phyloP scores from a whole-genome alignment of 2,797 vertebrate species.

The Sorex maritimensis region DNA sequence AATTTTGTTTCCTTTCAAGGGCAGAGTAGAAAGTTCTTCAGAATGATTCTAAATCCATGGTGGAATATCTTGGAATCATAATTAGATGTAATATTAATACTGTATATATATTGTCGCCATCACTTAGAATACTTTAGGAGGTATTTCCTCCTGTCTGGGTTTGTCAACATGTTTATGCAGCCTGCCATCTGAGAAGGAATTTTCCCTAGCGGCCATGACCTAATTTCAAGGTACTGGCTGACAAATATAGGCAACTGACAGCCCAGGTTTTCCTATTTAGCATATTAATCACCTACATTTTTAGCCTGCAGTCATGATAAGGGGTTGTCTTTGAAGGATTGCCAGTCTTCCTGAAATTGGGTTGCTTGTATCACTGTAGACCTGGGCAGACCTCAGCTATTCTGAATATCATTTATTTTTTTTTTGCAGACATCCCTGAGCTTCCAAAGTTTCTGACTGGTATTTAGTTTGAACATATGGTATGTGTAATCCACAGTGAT shows the following conservation, averaged over 20 bases:
- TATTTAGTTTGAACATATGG: conserved; percentile 57
- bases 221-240: conserved; percentile 77
- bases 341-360: conserved; percentile 34
- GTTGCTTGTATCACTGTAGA: not conserved
- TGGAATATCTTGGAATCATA: not conserved
- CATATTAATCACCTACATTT: conserved; percentile 57
- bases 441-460: conserved; percentile 57
- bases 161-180: conserved; percentile 30
- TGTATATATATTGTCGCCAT: not conserved
- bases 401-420: conserved; percentile 48
- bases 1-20: conserved; percentile 45
- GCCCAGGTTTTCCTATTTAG: conserved; percentile 57
- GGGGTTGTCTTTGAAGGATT: conserved; percentile 30
- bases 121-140: not conserved
- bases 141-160: not conserved
- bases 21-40: not conserved
- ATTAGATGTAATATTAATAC: conserved; percentile 4
- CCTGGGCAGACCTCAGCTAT: not conserved
- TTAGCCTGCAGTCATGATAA: not conserved
- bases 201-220: conserved; percentile 69
- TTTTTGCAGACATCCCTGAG: conserved; percentile 1
- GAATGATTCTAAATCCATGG: not conserved
- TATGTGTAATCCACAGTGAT: conserved; percentile 71
- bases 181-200: conserved; percentile 60
- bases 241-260: conserved; percentile 42